A percentile compares a stretch with the other conserved stretches of the same genome.
Conservation (phyloP, 2,113 vertebrate genomes). For the Heteronetta atricapilla region DNA sequence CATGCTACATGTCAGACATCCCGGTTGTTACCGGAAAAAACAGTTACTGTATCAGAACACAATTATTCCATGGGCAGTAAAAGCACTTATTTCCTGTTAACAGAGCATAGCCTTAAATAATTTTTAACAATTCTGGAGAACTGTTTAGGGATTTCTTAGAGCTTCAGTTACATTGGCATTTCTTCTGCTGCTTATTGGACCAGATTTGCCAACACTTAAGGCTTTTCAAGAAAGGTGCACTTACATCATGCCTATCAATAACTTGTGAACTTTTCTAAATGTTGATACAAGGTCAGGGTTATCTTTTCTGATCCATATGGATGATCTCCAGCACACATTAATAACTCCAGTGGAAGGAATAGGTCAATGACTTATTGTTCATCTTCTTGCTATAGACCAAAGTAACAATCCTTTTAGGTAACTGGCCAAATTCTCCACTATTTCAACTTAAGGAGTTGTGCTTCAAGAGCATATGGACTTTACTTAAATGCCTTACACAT, state of each 20-base stretch:
- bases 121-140: neutral
- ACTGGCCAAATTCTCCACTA: neutral
- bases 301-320: neutral
- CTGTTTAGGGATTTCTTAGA: neutral
- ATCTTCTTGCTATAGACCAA: neutral
- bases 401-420: neutral
- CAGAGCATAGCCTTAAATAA: neutral
- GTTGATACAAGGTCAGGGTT: neutral
- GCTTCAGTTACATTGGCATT: neutral
- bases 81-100: neutral
- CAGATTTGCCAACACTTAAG: neutral
- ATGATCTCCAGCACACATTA: neutral
- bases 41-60: neutral
- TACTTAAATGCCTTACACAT: accelerated
- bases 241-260: neutral
- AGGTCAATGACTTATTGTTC: neutral
- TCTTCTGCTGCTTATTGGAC: neutral
- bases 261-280: neutral
- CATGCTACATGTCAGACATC: neutral
- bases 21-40: neutral
- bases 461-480: neutral
- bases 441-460: neutral
- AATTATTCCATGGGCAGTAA: neutral
- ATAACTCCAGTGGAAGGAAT: neutral
- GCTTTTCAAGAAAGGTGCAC: neutral